Evolutionary conservation across 64 coral and sea anemone genomes (phyloP).

Genomic region (Montipora foliosa): DNA sequence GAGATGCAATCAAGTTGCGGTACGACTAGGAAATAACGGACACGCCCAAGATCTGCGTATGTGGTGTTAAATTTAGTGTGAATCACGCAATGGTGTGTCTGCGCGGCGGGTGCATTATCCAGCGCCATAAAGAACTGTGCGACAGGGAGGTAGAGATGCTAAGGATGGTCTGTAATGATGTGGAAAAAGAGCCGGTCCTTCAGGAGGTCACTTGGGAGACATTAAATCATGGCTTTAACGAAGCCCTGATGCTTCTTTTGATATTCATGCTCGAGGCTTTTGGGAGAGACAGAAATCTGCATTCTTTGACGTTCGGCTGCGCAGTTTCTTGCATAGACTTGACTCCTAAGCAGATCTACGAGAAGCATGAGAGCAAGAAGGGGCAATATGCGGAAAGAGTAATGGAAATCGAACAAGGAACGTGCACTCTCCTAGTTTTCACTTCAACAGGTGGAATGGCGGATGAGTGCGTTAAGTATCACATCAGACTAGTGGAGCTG

Average conservation of each 20-base stretch:
- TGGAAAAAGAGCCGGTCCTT: background rate
- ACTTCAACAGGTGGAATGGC: background rate
- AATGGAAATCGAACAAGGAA: background rate
- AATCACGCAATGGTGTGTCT: background rate
- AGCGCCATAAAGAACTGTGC: background rate
- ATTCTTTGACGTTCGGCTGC: background rate
- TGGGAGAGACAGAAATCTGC: background rate
- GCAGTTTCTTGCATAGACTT: background rate
- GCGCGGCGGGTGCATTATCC: background rate
- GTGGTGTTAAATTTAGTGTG: background rate
- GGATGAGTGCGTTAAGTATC: background rate
- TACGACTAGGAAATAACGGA: slow-evolving; percentile 15
- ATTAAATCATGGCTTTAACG: slow-evolving; percentile 7
- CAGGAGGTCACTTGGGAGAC: background rate
- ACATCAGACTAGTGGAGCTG: background rate
- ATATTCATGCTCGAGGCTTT: background rate
- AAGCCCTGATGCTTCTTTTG: background rate
- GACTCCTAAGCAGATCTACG: background rate
- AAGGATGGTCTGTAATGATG: slow-evolving; percentile 2
- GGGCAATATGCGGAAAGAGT: background rate
- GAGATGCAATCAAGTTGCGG: slow-evolving; percentile 3
- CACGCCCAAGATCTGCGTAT: background rate
- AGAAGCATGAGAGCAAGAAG: background rate
- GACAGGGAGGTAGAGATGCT: background rate
- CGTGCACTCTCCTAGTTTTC: slow-evolving; percentile 4